Percentiles rank a stretch among this genome's conserved stretches.
phyloP scores from a whole-genome alignment of 2,797 vertebrate species.

The Tenualosa thibaudeaui region DNA sequence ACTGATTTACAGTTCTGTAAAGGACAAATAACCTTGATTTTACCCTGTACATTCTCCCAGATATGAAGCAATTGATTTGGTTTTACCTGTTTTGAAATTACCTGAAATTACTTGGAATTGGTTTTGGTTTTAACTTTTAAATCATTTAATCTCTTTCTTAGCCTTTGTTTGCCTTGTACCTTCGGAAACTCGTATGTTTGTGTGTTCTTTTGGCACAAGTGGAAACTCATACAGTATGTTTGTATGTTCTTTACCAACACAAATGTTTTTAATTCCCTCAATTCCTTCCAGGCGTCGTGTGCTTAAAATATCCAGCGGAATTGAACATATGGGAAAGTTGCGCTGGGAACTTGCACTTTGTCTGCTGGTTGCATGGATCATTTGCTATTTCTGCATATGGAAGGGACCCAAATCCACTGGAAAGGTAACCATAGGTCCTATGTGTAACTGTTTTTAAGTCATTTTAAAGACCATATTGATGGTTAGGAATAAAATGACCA shows the following conservation, averaged over 20 bases:
- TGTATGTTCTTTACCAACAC: background rate
- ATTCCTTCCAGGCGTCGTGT: constrained; percentile 82
- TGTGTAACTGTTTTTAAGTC: background rate
- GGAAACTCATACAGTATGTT: too few species aligned
- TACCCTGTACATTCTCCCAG: background rate
- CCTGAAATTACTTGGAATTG: background rate
- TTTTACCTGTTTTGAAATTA: background rate
- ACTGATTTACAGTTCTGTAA: background rate
- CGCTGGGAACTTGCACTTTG: constrained; percentile 97
- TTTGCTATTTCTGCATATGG: constrained; percentile 99
- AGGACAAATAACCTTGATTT: background rate
- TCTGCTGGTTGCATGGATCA: constrained; percentile 94
- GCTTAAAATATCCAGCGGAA: constrained; percentile 91
- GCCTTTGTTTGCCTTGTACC: too few species aligned
- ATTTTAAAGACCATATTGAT: background rate
- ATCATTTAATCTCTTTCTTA: background rate
- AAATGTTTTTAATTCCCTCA: background rate
- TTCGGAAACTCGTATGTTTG: too few species aligned
- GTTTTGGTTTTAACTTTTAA: too few species aligned
- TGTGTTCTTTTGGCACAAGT: too few species aligned
- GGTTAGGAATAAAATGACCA: background rate
- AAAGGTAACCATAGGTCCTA: constrained; percentile 77
- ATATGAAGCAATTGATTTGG: background rate
- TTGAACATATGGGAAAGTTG: constrained; percentile 91
- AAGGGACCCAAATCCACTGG: constrained; percentile 99